Conservation (phyloP, 53 echinoderm and acorn worm species). For the Mesocentrotus franciscanus region DNA sequence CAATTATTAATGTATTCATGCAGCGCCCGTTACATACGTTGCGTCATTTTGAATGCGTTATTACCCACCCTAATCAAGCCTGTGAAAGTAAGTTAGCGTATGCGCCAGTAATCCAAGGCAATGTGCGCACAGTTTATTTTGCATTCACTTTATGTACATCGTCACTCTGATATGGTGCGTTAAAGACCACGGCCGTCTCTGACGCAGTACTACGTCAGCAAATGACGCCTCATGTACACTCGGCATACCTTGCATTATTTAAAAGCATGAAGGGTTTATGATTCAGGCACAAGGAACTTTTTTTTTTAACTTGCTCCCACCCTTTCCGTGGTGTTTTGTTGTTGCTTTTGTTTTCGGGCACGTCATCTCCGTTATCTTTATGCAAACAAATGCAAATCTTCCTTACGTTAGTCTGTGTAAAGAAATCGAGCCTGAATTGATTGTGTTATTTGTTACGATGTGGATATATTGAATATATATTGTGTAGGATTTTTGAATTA, state of each 20-base stretch:
- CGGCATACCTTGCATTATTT: background rate
- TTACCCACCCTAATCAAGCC: background rate
- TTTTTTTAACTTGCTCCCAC: background rate
- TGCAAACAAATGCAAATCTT: conserved; percentile 21
- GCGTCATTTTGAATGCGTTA: background rate
- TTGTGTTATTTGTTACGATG: background rate
- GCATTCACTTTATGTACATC: background rate
- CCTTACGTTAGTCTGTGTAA: background rate
- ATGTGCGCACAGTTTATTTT: background rate
- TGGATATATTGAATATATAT: background rate
- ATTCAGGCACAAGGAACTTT: background rate
- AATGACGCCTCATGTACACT: background rate
- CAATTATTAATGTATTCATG: no score
- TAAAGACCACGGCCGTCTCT: background rate
- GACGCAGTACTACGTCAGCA: background rate
- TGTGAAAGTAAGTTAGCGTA: background rate
- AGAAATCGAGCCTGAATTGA: background rate
- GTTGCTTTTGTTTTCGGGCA: background rate
- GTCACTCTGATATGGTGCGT: background rate
- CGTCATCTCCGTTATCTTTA: background rate
- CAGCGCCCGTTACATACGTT: no score
- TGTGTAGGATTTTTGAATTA: background rate
- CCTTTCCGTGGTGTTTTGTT: background rate
- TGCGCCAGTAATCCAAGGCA: no score
- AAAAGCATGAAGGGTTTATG: background rate